phyloP scores from a whole-genome alignment of 2,113 vertebrate species.

The Arizona elegans region DNA sequence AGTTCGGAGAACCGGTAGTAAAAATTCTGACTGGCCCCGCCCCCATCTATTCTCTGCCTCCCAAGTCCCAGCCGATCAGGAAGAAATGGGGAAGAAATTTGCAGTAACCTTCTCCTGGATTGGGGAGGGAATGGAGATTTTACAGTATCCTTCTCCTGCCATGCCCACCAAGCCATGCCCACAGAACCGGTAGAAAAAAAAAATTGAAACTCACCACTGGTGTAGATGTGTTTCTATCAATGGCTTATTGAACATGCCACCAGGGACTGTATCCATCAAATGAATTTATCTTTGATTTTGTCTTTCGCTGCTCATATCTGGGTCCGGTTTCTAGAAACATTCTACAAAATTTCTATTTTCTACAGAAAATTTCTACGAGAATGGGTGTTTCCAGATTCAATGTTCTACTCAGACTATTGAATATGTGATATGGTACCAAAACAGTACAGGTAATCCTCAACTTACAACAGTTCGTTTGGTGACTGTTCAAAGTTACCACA shows the following conservation, averaged over 20 bases:
- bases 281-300: slow-evolving; percentile 60
- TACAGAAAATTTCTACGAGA: neutral
- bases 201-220: too few species aligned
- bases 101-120: too few species aligned
- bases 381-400: neutral
- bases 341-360: neutral
- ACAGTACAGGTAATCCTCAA: neutral
- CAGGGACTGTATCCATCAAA: slow-evolving; percentile 63
- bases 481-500: neutral
- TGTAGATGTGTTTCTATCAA: neutral
- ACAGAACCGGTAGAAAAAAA: too few species aligned
- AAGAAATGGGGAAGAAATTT: too few species aligned
- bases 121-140: too few species aligned
- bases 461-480: neutral
- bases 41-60: too few species aligned
- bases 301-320: slow-evolving; percentile 42
- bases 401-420: neutral
- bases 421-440: neutral
- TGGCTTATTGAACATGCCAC: slow-evolving; percentile 63
- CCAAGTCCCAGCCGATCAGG: too few species aligned
- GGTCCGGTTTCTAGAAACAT: slow-evolving; percentile 33
- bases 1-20: too few species aligned
- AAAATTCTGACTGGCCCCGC: too few species aligned
- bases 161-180: too few species aligned
- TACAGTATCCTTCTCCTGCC: too few species aligned